Percentiles rank a stretch among this genome's conserved stretches.
Evolutionary conservation across 2,888 invertebrate genomes (phyloP).

Genomic region (Cerastis rubricosa): DNA sequence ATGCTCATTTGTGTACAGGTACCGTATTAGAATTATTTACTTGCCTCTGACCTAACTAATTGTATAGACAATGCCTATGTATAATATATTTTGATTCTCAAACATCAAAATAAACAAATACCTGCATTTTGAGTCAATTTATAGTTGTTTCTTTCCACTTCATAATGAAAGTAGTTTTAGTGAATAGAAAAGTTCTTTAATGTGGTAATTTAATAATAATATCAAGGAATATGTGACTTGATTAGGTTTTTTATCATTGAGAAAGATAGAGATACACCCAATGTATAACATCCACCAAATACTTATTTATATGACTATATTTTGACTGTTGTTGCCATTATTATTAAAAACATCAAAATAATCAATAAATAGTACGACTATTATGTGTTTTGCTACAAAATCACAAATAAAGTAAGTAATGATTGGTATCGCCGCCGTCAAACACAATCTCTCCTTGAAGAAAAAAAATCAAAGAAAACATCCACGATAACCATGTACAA

Average conservation of each 20-base stretch:
- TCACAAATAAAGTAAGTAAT: background rate
- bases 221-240: constrained; percentile 23
- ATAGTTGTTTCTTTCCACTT: background rate
- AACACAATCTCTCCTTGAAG: constrained; percentile 8
- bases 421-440: background rate
- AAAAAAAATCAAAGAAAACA: constrained; percentile 68
- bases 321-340: background rate
- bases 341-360: constrained; percentile 5
- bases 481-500: constrained; percentile 56
- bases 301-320: constrained; percentile 4
- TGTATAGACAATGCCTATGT: no score
- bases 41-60: background rate
- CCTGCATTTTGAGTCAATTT: background rate
- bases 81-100: constrained; percentile 3
- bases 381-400: constrained; percentile 12
- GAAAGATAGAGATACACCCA: constrained; percentile 1
- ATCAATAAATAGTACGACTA: constrained; percentile 14
- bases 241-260: constrained; percentile 11
- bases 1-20: background rate
- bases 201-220: constrained; percentile 5
- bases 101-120: constrained; percentile 23
- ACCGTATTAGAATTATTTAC: background rate
- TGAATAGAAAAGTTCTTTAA: no score
- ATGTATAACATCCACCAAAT: background rate
- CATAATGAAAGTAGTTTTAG: background rate